These are phyloP conservation scores for Machaerirhynchus nigripectus DNA, from an alignment of 2,113 vertebrate genomes.

Conservation along the genomic window DNA sequence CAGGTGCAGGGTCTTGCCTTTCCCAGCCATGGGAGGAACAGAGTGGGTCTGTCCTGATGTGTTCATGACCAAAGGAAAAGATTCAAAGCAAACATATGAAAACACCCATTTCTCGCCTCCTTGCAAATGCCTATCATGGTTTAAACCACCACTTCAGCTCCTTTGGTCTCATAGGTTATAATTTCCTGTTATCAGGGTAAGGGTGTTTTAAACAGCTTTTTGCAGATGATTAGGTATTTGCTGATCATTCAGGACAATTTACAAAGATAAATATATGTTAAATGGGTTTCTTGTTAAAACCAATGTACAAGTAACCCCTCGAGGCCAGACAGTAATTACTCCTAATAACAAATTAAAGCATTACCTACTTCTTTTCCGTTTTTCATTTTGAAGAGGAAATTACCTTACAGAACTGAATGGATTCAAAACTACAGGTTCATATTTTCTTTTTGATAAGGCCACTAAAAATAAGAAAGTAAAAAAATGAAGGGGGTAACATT, in stretches of 20 bases:
- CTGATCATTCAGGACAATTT: conserved; percentile 82
- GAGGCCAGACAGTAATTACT: conserved; percentile 83
- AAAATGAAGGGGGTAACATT: not conserved
- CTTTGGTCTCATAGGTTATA: conserved; percentile 56
- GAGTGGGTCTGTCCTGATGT: not conserved
- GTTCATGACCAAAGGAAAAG: not conserved
- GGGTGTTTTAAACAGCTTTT: conserved; percentile 59
- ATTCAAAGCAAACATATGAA: not conserved
- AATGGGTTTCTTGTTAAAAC: conserved; percentile 80
- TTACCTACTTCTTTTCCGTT: conserved; percentile 77
- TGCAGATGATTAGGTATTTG: conserved; percentile 65
- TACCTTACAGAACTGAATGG: conserved; percentile 70
- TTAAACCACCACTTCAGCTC: conserved; percentile 56
- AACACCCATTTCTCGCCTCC: not conserved
- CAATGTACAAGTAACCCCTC: conserved; percentile 76
- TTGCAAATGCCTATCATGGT: conserved; percentile 20
- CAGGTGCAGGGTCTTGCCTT: not conserved
- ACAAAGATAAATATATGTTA: conserved; percentile 82
- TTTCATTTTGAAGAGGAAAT: conserved; percentile 79
- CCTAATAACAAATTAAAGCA: conserved; percentile 84
- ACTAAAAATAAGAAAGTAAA: not conserved
- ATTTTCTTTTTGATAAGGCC: not conserved
- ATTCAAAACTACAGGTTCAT: conserved; percentile 54
- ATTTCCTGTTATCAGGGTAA: conserved; percentile 66
- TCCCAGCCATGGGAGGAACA: not conserved